phyloP scores from a whole-genome alignment of 2,797 vertebrate species.

The Crocidura indochinensis region DNA sequence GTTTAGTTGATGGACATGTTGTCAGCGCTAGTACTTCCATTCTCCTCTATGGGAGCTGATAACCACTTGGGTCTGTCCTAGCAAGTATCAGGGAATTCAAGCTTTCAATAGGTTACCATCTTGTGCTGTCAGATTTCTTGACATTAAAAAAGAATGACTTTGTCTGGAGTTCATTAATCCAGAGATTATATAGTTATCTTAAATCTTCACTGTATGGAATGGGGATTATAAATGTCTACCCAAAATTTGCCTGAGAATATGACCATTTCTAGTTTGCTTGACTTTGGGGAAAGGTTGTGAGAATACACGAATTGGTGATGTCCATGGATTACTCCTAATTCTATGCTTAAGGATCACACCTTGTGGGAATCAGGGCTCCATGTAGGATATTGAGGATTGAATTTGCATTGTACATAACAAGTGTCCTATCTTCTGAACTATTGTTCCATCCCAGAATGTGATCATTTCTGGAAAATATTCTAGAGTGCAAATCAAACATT shows the following conservation, averaged over 20 bases:
- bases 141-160: constrained; percentile 60
- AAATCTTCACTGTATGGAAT: constrained; percentile 74
- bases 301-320: too few species aligned
- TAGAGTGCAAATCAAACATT: constrained; percentile 20
- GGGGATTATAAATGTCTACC: constrained; percentile 43
- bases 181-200: constrained; percentile 61
- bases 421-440: too few species aligned
- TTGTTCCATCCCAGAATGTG: constrained; percentile 16
- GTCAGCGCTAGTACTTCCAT: neutral
- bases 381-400: too few species aligned
- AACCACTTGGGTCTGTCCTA: neutral
- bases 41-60: neutral
- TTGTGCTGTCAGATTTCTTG: constrained; percentile 72
- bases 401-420: too few species aligned
- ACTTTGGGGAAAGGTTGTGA: too few species aligned
- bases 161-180: constrained; percentile 77
- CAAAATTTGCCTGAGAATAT: constrained; percentile 76
- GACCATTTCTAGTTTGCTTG: constrained; percentile 18
- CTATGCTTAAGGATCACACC: too few species aligned
- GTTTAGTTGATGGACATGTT: neutral
- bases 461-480: constrained; percentile 2
- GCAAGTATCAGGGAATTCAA: constrained; percentile 11
- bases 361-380: too few species aligned
- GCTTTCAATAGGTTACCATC: constrained; percentile 68
- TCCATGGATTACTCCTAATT: too few species aligned